Conservation (phyloP, 1,140 invertebrate species). For the Watersipora subatra region DNA sequence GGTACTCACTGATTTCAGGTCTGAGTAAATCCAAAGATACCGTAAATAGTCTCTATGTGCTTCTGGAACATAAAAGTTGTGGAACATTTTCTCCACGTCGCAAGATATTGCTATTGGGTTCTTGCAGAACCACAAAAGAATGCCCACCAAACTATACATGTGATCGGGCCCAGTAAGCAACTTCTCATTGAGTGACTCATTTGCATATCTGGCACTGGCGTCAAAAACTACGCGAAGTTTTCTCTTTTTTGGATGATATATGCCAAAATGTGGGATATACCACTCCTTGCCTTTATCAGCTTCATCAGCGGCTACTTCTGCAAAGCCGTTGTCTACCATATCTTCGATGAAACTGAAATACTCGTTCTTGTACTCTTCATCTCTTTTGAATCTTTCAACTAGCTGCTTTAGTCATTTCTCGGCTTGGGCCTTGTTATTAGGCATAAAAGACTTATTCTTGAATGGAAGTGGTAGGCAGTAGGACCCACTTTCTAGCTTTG, state of each 20-base stretch:
- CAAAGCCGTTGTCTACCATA: slow-evolving; percentile 8
- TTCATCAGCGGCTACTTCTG: slow-evolving; percentile 7
- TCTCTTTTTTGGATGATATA: slow-evolving; percentile 16
- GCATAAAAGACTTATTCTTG: background rate
- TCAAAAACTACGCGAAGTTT: slow-evolving; percentile 26
- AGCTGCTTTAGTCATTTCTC: background rate
- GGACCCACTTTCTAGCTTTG: background rate
- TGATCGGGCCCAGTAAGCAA: slow-evolving; percentile 20
- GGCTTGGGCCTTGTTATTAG: background rate
- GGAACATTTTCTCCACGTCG: slow-evolving; percentile 24
- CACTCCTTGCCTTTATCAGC: slow-evolving; percentile 5
- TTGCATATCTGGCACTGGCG: slow-evolving; percentile 14
- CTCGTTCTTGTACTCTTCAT: background rate
- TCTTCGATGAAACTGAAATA: background rate
- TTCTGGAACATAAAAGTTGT: slow-evolving; percentile 13
- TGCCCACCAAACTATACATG: slow-evolving; percentile 15
- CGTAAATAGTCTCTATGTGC: slow-evolving; percentile 11
- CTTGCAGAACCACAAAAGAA: slow-evolving; percentile 21
- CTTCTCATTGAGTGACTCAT: slow-evolving; percentile 17
- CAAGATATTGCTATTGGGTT: slow-evolving; percentile 16
- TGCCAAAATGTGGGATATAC: slow-evolving; percentile 21
- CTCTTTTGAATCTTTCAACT: background rate
- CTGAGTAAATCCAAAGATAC: slow-evolving; percentile 12
- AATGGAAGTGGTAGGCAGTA: slow-evolving; percentile 3
- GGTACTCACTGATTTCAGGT: background rate